Conservation (phyloP, 2,888 invertebrate species). For the Pyrocoelia pectoralis region DNA sequence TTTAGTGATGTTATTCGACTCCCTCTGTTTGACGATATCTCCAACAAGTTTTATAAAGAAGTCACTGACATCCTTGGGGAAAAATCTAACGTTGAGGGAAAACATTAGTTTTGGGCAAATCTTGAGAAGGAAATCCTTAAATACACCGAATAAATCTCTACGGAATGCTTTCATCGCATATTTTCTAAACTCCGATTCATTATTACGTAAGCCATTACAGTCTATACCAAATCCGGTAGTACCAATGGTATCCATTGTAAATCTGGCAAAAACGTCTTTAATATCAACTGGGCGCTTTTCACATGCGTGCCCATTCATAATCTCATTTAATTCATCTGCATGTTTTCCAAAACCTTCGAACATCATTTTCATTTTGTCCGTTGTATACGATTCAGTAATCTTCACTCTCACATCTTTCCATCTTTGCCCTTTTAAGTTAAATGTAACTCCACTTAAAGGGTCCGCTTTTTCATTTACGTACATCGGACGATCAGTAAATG, state of each 20-base stretch:
- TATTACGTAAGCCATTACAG: constrained; percentile 63
- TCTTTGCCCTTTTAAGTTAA: constrained; percentile 61
- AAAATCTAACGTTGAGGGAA: constrained; percentile 39
- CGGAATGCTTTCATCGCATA: constrained; percentile 38
- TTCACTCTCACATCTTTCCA: constrained; percentile 66
- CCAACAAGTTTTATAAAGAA: constrained; percentile 60
- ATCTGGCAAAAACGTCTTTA: constrained; percentile 62
- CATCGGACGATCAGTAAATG: constrained; percentile 68
- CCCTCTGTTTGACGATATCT: constrained; percentile 58
- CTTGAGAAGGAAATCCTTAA: constrained; percentile 23
- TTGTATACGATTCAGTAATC: constrained; percentile 40
- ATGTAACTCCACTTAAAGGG: constrained; percentile 64
- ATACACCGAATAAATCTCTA: constrained; percentile 12
- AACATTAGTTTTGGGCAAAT: constrained; percentile 39
- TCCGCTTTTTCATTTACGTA: constrained; percentile 65
- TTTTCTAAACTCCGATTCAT: constrained; percentile 61
- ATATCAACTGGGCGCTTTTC: constrained; percentile 28
- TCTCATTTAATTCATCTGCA: constrained; percentile 18
- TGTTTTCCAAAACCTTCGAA: constrained; percentile 32
- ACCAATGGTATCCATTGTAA: constrained; percentile 66
- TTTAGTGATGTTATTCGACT: constrained; percentile 56
- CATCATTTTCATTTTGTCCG: constrained; percentile 41
- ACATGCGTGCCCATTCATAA: constrained; percentile 14
- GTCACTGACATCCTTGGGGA: constrained; percentile 44
- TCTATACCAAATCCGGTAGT: constrained; percentile 68